Conservation (phyloP, 2,888 invertebrate species). For the Tenthredo amoena region DNA sequence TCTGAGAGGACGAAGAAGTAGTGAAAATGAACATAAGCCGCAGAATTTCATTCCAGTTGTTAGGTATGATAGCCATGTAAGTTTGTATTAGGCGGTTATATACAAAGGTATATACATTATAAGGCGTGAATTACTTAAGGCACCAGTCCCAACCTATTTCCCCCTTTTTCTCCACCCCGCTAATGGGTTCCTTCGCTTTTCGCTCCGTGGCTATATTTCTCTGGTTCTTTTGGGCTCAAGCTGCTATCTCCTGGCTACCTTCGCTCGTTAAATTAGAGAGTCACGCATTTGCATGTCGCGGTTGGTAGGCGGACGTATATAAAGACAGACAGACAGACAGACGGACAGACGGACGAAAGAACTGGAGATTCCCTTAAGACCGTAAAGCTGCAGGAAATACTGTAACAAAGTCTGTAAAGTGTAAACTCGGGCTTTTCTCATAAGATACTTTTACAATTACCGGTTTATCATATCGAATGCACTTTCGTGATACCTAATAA, state of each 20-base stretch:
- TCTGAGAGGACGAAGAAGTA: neutral
- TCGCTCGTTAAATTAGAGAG: slow-evolving; percentile 48
- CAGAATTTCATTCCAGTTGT: neutral
- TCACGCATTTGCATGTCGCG: slow-evolving; percentile 48
- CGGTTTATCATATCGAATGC: neutral
- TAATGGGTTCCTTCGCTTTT: slow-evolving; percentile 47
- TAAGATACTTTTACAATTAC: neutral
- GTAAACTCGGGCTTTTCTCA: neutral
- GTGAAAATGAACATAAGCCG: slow-evolving; percentile 15
- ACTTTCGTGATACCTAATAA: neutral
- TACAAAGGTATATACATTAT: neutral
- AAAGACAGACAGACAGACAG: neutral
- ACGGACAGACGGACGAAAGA: neutral
- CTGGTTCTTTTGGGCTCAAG: slow-evolving; percentile 17
- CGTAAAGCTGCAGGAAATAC: neutral
- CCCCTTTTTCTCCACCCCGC: slow-evolving; percentile 19
- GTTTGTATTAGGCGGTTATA: neutral
- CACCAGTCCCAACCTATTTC: neutral
- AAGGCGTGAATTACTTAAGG: slow-evolving; percentile 26
- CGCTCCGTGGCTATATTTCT: slow-evolving; percentile 4
- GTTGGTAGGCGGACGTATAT: slow-evolving; percentile 30
- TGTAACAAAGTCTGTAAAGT: neutral
- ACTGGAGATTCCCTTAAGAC: slow-evolving; percentile 22
- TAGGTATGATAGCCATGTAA: neutral
- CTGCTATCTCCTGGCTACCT: slow-evolving; percentile 47